Conservation (phyloP, 1,140 invertebrate genomes). For the Trachymyrmex septentrionalis region DNA sequence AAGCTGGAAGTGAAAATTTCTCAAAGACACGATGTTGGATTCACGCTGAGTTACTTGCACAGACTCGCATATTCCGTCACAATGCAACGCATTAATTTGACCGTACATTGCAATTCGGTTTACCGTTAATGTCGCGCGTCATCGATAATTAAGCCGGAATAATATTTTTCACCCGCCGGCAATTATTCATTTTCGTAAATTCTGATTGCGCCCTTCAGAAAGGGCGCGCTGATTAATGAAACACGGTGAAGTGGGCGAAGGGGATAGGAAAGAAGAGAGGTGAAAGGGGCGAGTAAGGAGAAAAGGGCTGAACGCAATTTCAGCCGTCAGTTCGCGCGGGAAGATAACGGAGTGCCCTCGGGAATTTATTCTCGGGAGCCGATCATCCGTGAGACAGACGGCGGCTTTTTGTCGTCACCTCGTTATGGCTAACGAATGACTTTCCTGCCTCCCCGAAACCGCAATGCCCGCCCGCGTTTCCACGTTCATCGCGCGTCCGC, state of each 20-base stretch:
- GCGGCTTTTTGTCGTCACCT: constrained; percentile 62
- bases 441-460: constrained; percentile 8
- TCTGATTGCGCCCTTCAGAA: constrained; percentile 63
- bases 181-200: constrained; percentile 69
- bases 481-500: constrained; percentile 41
- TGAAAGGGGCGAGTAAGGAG: background rate
- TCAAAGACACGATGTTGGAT: background rate
- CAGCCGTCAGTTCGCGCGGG: constrained; percentile 61
- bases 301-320: constrained; percentile 67
- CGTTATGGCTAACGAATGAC: constrained; percentile 60
- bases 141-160: constrained; percentile 66
- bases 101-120: constrained; percentile 14
- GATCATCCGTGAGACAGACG: constrained; percentile 57
- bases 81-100: constrained; percentile 16
- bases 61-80: background rate
- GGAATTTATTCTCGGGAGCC: constrained; percentile 56
- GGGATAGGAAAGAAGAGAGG: background rate
- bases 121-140: constrained; percentile 38
- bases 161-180: constrained; percentile 19
- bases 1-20: background rate
- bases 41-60: background rate
- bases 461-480: constrained; percentile 8
- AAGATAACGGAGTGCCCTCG: constrained; percentile 60
- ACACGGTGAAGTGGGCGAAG: constrained; percentile 13
- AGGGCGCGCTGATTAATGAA: constrained; percentile 71